Base-by-base conservation (phyloP, 2,888 invertebrate genomes). In the Nemurella pictetii region DNA sequence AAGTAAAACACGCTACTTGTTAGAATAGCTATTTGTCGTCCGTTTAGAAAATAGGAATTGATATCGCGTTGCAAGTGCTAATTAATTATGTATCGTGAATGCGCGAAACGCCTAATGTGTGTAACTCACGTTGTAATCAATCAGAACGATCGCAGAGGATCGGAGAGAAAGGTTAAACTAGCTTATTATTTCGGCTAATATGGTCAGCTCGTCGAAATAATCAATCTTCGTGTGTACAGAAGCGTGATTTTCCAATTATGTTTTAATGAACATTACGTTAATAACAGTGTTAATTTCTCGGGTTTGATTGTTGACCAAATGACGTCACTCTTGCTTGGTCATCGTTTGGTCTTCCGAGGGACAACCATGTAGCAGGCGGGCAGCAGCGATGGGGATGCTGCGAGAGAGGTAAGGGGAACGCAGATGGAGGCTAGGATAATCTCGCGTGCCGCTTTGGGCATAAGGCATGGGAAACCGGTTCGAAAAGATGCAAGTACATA, bases 381-480 rank as follows among this genome's bases (percentile, higher is more conserved):
- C 15, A 36, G 15, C 9, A 15, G 36, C 15, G 7, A 15, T 7
- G 36, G 75, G 75, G 75, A 26, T 26, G 75, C 27, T 26, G 75
- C 26, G 26, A 27, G n/a, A 26, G 75, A 2, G 75, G 5, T 9
- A 7, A 26, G 75, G 75, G 27, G 75, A 20, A 20, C 35, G 35
- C 4, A 35, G 35, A 35, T 20, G 74, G 74, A 26, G 74, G 74
- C 27, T 12, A 25, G 75, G 75, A 75, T 75, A 27, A 75, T 78
- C 28, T 78, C 78, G 78, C 78, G 78, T 78, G 78, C 78, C 30
- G 15, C 75, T 78, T 78, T 30, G 78, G 78, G 78, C 78, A 78
- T 78, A 15, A 78, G 30, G 9, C 30, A 78, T 30, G 28, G 29
- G 29, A 30, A 78, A 78, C 78, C 78, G 78, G 78, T 78, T 78